A percentile compares a stretch with the other conserved stretches of the same genome.
Conservation (phyloP, 2,113 vertebrate genomes). For the Ameiurus melas region DNA sequence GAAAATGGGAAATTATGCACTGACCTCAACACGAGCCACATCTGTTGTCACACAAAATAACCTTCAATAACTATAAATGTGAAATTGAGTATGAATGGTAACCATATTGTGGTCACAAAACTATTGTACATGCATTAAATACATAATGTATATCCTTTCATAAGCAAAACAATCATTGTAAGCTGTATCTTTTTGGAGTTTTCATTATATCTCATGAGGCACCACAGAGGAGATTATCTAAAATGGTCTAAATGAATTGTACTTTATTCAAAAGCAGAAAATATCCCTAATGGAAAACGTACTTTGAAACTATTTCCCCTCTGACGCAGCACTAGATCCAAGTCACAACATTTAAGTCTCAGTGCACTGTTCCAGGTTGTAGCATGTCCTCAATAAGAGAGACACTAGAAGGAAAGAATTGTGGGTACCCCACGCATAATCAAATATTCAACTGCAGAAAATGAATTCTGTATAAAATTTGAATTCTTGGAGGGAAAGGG, state of each 20-base stretch:
- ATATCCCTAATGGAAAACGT: background rate
- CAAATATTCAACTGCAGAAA: conserved; percentile 57
- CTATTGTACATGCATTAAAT: background rate
- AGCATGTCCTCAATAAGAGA: conserved; percentile 62
- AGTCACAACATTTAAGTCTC: conserved; percentile 39
- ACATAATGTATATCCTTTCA: background rate
- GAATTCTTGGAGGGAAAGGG: conserved; percentile 54
- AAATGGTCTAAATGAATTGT: background rate
- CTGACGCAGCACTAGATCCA: background rate
- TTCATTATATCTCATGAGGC: background rate
- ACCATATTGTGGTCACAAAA: background rate
- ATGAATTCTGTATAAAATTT: conserved; percentile 59
- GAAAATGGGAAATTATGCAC: background rate
- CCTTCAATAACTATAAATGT: background rate
- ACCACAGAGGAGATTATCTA: background rate
- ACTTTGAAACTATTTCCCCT: background rate
- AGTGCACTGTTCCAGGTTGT: conserved; percentile 58
- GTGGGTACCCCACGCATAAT: conserved; percentile 49
- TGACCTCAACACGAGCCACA: background rate
- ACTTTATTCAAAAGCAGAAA: background rate
- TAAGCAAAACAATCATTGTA: background rate
- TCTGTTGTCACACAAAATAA: background rate
- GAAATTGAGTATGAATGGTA: background rate
- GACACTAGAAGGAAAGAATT: background rate
- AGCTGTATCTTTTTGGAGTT: background rate